Percentiles rank a stretch among this genome's conserved stretches.
phyloP scores from a whole-genome alignment of 2,888 invertebrate genomes.

The Lasioglossum marginatum region DNA sequence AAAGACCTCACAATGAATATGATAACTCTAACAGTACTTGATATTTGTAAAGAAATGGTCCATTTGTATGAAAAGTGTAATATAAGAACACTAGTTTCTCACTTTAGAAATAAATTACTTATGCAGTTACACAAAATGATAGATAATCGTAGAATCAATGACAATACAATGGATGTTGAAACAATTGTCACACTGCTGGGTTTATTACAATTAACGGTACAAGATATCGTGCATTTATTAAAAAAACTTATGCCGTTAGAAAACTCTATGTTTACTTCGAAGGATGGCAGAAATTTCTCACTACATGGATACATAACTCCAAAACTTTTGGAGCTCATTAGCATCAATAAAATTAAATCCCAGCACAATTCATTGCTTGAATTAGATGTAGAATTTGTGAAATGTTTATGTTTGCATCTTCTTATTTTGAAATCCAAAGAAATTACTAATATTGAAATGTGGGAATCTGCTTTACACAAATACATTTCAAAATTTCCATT shows the following conservation, averaged over 20 bases:
- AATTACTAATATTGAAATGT: conserved; percentile 81
- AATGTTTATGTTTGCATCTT: conserved; percentile 68
- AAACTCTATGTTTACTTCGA: conserved; percentile 83
- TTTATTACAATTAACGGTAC: conserved; percentile 79
- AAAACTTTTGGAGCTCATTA: conserved; percentile 86
- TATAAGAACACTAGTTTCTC: conserved; percentile 79
- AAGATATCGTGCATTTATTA: conserved; percentile 85
- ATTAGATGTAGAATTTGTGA: conserved; percentile 69
- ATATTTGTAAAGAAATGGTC: conserved; percentile 69
- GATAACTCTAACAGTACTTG: conserved; percentile 79
- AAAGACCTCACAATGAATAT: conserved; percentile 71
- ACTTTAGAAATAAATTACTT: conserved; percentile 87
- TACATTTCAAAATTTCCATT: conserved; percentile 88
- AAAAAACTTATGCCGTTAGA: conserved; percentile 83
- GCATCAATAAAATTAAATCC: conserved; percentile 80
- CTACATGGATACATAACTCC: conserved; percentile 86
- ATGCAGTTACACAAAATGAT: conserved; percentile 84
- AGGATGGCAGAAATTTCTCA: conserved; percentile 85
- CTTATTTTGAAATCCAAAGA: conserved; percentile 67
- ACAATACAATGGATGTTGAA: conserved; percentile 78
- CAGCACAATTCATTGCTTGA: conserved; percentile 36
- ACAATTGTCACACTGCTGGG: conserved; percentile 83
- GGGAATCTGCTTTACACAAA: conserved; percentile 86
- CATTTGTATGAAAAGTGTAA: conserved; percentile 62
- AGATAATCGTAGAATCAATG: conserved; percentile 80